Evolutionary conservation across 2,888 invertebrate genomes (phyloP), one percentile per base, ranked within the genome.

Genomic region (Arrhopalites spinosus): DNA sequence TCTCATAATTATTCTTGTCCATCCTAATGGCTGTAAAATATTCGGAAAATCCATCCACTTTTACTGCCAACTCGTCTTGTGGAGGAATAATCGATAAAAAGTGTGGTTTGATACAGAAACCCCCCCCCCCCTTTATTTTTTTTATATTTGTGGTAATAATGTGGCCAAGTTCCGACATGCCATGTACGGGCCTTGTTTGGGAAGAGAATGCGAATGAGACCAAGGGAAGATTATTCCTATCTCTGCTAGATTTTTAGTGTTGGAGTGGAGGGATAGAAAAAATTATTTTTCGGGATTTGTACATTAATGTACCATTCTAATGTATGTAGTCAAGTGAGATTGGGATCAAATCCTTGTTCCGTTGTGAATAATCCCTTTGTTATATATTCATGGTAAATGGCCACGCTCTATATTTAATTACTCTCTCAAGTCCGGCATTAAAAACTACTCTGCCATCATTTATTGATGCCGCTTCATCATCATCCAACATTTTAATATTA

Each of bases 241-340:
- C 8, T 20, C 5, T 5, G 17, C 53, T 8, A 53, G 3, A 8
- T 53, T 53, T 8, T 8, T 53, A 53, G 17, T 8, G 53, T 53
- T 53, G 53, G 20, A 53, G 53, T 5, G 53, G 53, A 20, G 53
- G 20, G 17, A 17, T 8, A 53, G 15, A 53, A 53, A 53, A 20
- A 53, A 53, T 53, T 8, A 53, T 53, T 71, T 71, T 71, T 71
- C 71, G 71, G 71, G 71, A 71, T 71, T 71, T 71, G 20, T 71
- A 59, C 71, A 71, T 59, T 71, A 71, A 70, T 30, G 20, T 56
- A n/a, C n/a, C n/a, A n/a, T 36, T 36, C 5, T 36, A 36, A 3
- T 7, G 36, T 11, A 36, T 36, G 70, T 13, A 20, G 53, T 20
- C n/a, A 36, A 17, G 25, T 5, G 15, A 68, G 71, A 71, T 71